phyloP scores from a whole-genome alignment of 2,797 vertebrate species.

The Cryptoprocta ferox region DNA sequence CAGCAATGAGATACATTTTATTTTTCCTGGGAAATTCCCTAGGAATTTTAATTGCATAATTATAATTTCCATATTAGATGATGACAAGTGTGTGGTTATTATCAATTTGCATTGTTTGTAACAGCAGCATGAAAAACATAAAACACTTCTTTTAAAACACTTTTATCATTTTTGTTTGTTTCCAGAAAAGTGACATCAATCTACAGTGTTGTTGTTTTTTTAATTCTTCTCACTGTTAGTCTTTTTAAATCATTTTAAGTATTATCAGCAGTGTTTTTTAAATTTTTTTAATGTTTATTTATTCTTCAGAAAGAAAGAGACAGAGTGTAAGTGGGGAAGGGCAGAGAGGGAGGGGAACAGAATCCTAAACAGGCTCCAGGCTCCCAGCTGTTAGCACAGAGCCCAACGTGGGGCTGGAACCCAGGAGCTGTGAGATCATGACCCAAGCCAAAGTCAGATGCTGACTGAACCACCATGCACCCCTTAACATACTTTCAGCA shows the following conservation, averaged over 20 bases:
- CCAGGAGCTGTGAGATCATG: too few relatives aligned
- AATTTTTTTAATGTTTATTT: too few relatives aligned
- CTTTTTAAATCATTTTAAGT: conserved; percentile 4
- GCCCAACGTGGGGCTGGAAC: too few relatives aligned
- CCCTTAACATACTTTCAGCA: not conserved
- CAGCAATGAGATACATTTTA: not conserved
- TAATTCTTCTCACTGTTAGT: not conserved
- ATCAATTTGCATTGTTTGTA: conserved; percentile 32
- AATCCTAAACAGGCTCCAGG: too few relatives aligned
- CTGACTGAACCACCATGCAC: too few relatives aligned
- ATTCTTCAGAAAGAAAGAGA: too few relatives aligned
- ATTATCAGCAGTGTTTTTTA: not conserved
- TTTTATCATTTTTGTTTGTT: not conserved
- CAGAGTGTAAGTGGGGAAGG: too few relatives aligned
- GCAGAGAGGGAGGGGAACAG: too few relatives aligned
- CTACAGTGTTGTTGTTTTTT: not conserved
- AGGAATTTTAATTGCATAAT: conserved; percentile 48
- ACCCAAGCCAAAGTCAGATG: too few relatives aligned
- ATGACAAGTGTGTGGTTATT: not conserved
- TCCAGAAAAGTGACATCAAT: conserved; percentile 3
- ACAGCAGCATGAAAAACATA: not conserved
- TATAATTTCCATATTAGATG: not conserved
- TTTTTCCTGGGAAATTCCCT: not conserved
- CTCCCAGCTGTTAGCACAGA: too few relatives aligned
- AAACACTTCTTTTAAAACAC: not conserved